Evolutionary conservation across 1,140 invertebrate genomes (phyloP), one percentile per base, ranked within the genome.

Genomic region (Neodiprion virginianus): DNA sequence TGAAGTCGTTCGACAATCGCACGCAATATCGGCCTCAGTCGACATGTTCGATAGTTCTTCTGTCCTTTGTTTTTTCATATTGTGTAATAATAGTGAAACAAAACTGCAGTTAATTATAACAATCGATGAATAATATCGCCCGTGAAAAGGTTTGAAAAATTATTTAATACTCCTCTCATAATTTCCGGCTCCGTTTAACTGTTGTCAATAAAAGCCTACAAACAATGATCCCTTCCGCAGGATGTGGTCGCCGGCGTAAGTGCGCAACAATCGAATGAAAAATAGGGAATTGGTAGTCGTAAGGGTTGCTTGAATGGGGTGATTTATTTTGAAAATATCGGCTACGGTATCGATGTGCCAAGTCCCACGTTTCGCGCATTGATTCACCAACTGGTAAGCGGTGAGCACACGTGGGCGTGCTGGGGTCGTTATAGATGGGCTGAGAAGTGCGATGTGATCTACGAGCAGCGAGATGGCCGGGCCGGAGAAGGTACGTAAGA

Each of bases 381-480:
- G 70, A 71, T 71, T 49, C 5, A 7, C 21, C 10, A 23, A 40
- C n/a, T 49, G 23, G 8, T 71, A 23, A 48, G 9, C 17, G 7
- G 9, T 40, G 10, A 49, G 47, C 17, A 40, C 70, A 50, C 70
- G 70, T 50, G 70, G 70, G 70, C 10, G 49, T 23, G 48, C 12
- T 49, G 48, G 49, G 69, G 71, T 48, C 12, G 23, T 12, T n/a
- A 47, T 9, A 9, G 50, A 23, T 49, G 53, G 48, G 50, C 48
- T 65, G 61, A 75, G 50, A 17, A 23, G 74, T 75, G 70, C 65
- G 61, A 75, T 66, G 47, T 72, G 69, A 70, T 75, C 71, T 48
- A 50, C 47, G 70, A 48, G 70, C 70, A 48, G 49, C 72, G 69
- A 14, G 14, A 75, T 75, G 74, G 74, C 74, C 66, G 74, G 72